Percentiles rank a stretch among this genome's conserved stretches.
These are phyloP conservation scores for Tokudaia muenninki DNA, from an alignment of 2,797 vertebrate species.

Conservation along the genomic window DNA sequence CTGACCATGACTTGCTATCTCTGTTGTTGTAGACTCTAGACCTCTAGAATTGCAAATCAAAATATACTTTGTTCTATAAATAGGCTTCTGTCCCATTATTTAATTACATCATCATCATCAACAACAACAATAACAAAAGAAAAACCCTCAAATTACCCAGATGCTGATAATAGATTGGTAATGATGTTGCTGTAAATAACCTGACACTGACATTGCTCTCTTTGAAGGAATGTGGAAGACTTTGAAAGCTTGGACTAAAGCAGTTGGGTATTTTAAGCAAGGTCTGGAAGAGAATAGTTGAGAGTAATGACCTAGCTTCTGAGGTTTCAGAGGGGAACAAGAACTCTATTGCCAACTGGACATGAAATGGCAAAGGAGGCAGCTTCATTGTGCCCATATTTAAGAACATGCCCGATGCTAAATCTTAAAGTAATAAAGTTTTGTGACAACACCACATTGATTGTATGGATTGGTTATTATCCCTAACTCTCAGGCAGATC, in stretches of 20 bases:
- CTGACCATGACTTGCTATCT: neutral
- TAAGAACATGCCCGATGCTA: neutral
- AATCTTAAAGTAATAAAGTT: neutral
- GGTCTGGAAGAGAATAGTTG: neutral
- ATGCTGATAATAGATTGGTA: too few species aligned
- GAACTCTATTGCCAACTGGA: neutral
- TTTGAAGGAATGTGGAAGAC: neutral
- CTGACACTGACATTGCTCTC: accelerated
- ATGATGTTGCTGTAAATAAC: neutral
- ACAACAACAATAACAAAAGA: neutral
- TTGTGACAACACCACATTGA: neutral
- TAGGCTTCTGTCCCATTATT: neutral
- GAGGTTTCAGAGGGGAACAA: neutral
- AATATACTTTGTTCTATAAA: neutral
- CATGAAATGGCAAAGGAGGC: neutral
- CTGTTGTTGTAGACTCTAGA: too few species aligned
- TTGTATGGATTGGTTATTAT: neutral
- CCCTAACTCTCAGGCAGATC: too few species aligned
- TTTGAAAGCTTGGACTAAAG: neutral
- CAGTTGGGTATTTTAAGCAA: neutral
- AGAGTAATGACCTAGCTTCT: neutral
- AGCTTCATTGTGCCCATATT: neutral
- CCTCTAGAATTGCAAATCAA: neutral
- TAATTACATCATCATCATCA: neutral
- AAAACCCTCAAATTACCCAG: neutral